phyloP scores from a whole-genome alignment of 2,797 vertebrate genomes.

The Steatocranus sp. region DNA sequence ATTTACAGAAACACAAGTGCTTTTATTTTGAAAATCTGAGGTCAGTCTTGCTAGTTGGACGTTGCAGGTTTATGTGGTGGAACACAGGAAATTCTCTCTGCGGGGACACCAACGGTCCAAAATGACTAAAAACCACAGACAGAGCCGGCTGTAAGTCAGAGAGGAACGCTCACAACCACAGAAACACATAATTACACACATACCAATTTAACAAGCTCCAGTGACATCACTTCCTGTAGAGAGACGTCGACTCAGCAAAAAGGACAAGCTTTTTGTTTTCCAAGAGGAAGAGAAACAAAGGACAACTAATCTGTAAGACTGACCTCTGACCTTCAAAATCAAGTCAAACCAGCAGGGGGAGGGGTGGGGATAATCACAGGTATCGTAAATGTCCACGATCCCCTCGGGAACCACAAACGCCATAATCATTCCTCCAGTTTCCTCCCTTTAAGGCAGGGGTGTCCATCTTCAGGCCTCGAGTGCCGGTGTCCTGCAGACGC shows the following conservation, averaged over 20 bases:
- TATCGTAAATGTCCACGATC: rapidly evolving
- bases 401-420: background rate
- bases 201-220: background rate
- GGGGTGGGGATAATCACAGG: background rate
- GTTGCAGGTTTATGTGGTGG: background rate
- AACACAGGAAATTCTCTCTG: background rate
- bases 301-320: background rate
- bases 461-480: background rate
- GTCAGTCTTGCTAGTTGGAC: background rate
- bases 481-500: background rate
- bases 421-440: background rate
- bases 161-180: background rate
- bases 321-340: background rate
- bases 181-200: background rate
- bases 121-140: rapidly evolving
- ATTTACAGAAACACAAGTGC: background rate
- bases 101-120: background rate
- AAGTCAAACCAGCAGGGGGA: background rate
- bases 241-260: background rate
- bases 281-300: background rate
- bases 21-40: background rate
- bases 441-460: background rate
- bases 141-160: background rate
- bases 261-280: background rate
- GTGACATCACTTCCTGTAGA: background rate